Conservation (phyloP, 2,113 vertebrate species). For the Psilopogon haemacephalus region DNA sequence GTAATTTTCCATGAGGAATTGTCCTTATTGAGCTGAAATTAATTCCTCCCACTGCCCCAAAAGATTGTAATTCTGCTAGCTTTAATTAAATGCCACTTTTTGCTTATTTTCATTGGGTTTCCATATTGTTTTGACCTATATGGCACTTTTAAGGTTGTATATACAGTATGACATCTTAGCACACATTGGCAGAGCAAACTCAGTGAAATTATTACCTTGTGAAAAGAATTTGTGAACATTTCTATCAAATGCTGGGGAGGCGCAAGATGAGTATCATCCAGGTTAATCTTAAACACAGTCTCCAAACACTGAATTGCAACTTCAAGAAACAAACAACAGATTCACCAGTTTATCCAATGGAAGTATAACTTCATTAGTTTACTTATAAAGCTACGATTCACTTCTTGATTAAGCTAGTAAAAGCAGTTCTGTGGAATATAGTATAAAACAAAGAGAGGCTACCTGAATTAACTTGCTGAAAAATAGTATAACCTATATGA, state of each 20-base stretch:
- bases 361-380: not conserved
- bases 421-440: not conserved
- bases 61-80: not conserved
- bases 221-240: conserved; percentile 89
- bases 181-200: not conserved
- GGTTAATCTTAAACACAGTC: conserved; percentile 93
- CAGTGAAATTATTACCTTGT: conserved; percentile 81
- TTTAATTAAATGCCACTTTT: not conserved
- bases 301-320: conserved; percentile 98
- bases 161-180: not conserved
- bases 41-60: not conserved
- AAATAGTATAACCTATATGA: not conserved
- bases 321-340: conserved; percentile 55
- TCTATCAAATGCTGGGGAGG: conserved; percentile 87
- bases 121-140: not conserved
- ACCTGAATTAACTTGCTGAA: not conserved
- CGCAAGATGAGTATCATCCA: conserved; percentile 89
- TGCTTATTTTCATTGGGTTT: not conserved
- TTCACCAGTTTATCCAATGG: not conserved
- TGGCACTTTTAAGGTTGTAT: not conserved
- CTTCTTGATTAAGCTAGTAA: not conserved
- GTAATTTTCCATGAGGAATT: not conserved
- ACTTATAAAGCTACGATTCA: not conserved
- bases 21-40: not conserved
- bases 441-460: not conserved